A percentile compares a stretch with the other conserved stretches of the same genome.
phyloP scores from a whole-genome alignment of 2,797 vertebrate species.

The Chelon auratus region DNA sequence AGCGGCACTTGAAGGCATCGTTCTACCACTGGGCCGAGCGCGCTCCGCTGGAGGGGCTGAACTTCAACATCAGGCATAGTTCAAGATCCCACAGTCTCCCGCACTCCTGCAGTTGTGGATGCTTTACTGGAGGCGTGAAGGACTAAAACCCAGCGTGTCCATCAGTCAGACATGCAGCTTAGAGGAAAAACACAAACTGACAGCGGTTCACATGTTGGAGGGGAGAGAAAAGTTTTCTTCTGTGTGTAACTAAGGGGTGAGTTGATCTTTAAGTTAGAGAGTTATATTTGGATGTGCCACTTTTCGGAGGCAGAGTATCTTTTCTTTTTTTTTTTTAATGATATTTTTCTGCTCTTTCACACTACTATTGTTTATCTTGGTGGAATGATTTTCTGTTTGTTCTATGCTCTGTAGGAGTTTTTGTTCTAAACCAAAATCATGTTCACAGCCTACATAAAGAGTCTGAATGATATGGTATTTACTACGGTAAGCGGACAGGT shows the following conservation, averaged over 20 bases:
- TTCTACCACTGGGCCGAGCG: conserved; percentile 37
- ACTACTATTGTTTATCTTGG: conserved; percentile 46
- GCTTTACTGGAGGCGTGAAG: conserved; percentile 33
- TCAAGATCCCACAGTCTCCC: conserved; percentile 8
- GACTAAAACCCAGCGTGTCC: conserved; percentile 29
- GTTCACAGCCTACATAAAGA: conserved; percentile 85
- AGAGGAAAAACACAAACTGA: not conserved
- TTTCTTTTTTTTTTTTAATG: not conserved
- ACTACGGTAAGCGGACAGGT: conserved; percentile 80
- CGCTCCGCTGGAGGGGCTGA: conserved; percentile 48
- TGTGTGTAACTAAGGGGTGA: conserved; percentile 70
- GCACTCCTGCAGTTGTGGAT: conserved; percentile 43
- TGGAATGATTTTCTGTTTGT: conserved; percentile 78
- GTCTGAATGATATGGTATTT: conserved; percentile 86
- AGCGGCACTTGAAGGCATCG: conserved; percentile 68
- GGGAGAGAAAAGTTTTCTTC: conserved; percentile 56
- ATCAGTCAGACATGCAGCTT: conserved; percentile 25
- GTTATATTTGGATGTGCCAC: conserved; percentile 36
- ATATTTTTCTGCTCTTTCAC: conserved; percentile 45
- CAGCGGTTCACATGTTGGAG: conserved; percentile 11
- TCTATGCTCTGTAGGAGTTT: conserved; percentile 83
- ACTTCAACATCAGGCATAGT: conserved; percentile 48
- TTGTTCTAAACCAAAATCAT: conserved; percentile 83
- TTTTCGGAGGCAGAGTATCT: conserved; percentile 43
- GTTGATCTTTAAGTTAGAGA: conserved; percentile 46